A percentile compares a stretch with the other conserved stretches of the same genome.
These are phyloP conservation scores for Heliconius ethilla DNA, from an alignment of 2,888 invertebrate genomes.

Conservation along the genomic window DNA sequence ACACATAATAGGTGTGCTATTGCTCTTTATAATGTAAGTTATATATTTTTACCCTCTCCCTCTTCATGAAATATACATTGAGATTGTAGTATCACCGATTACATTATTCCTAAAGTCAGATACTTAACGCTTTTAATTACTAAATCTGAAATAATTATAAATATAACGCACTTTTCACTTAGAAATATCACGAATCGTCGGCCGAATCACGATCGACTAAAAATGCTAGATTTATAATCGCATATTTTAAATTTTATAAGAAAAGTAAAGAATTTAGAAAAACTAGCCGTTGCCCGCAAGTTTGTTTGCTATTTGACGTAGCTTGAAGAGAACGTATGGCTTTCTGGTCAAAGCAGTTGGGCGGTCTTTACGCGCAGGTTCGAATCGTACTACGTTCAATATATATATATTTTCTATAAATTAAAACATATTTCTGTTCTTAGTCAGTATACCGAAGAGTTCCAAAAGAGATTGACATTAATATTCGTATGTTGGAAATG, in stretches of 20 bases:
- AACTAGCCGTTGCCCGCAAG: too few species aligned
- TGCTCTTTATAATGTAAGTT: slow-evolving; percentile 65
- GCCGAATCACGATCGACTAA: too few species aligned
- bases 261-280: too few species aligned
- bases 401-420: not conserved
- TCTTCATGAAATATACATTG: too few species aligned
- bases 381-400: not conserved
- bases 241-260: too few species aligned
- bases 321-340: not conserved
- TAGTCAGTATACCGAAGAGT: slow-evolving; percentile 73
- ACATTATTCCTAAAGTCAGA: too few species aligned
- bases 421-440: slow-evolving; percentile 50
- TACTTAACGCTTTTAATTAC: too few species aligned
- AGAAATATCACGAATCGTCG: too few species aligned
- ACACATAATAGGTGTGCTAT: slow-evolving; percentile 64
- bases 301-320: not conserved
- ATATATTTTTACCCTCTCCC: not conserved
- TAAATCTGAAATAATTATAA: too few species aligned
- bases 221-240: not conserved
- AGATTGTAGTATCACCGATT: too few species aligned
- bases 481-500: slow-evolving; percentile 81
- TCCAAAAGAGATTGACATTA: slow-evolving; percentile 69
- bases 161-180: too few species aligned
- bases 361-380: not conserved
- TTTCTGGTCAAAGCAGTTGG: not conserved